Conservation (phyloP, 2,113 vertebrate genomes). For the Plecotus auritus region DNA sequence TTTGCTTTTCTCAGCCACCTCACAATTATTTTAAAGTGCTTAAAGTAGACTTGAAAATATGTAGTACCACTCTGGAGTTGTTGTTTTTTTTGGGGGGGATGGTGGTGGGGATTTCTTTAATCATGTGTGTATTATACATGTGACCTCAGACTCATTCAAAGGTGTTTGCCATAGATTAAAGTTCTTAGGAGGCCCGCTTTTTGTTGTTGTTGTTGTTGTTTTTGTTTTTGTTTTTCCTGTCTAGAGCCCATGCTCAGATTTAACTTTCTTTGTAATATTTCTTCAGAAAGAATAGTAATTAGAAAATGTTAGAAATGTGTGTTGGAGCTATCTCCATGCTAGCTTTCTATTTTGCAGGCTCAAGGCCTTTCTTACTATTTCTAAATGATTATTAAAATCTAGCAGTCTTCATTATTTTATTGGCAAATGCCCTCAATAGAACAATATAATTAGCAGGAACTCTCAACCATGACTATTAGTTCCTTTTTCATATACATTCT, state of each 20-base stretch:
- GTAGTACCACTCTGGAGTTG: neutral
- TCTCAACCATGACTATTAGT: neutral
- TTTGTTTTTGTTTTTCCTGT: too few species aligned
- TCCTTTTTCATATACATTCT: neutral
- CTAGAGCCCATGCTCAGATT: neutral
- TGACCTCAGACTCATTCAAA: neutral
- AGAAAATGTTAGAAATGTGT: neutral
- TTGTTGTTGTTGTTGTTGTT: too few species aligned
- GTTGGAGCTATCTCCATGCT: neutral
- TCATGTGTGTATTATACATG: neutral
- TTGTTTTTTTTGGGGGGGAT: neutral
- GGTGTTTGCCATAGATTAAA: neutral
- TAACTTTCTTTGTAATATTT: neutral
- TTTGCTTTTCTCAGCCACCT: neutral
- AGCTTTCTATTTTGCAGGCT: neutral
- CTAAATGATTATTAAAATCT: neutral
- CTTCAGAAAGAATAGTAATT: neutral
- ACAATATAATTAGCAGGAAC: neutral
- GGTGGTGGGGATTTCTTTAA: neutral
- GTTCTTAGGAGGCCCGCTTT: neutral
- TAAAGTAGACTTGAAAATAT: neutral
- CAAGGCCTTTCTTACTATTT: neutral
- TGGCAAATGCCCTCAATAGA: neutral
- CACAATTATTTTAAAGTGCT: neutral
- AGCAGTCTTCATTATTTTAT: neutral